A percentile compares a stretch with the other conserved stretches of the same genome.
These are phyloP conservation scores for Andinoacara biseriatus DNA, from an alignment of 2,113 vertebrate genomes.

Conservation along the genomic window DNA sequence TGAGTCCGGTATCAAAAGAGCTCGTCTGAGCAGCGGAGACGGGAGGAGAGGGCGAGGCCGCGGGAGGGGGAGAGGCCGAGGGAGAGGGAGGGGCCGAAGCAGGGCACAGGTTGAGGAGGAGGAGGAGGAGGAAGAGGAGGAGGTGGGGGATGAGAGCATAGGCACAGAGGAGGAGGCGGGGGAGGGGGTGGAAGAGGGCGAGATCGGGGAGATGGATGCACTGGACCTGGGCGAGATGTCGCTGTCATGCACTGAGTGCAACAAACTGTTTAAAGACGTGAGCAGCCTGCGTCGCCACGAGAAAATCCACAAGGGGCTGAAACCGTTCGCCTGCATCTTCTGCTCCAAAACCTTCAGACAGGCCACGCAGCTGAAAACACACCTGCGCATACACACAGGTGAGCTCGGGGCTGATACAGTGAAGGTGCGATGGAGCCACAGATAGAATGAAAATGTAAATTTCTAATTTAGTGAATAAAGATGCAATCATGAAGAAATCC, in stretches of 20 bases:
- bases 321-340: slow-evolving; percentile 94
- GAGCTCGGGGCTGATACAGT: slow-evolving; percentile 30
- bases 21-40: slow-evolving; percentile 14
- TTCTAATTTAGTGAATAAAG: neutral
- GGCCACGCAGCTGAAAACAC: slow-evolving; percentile 96
- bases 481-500: neutral
- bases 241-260: slow-evolving; percentile 89
- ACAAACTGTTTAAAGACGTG: slow-evolving; percentile 91
- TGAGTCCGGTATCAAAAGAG: slow-evolving; percentile 45
- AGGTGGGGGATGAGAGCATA: neutral
- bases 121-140: slow-evolving; percentile 10
- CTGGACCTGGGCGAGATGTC: slow-evolving; percentile 45
- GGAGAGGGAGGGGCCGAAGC: slow-evolving; percentile 4
- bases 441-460: neutral
- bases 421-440: neutral
- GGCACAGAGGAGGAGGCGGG: slow-evolving; percentile 75
- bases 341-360: slow-evolving; percentile 96
- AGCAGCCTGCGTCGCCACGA: slow-evolving; percentile 95
- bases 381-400: slow-evolving; percentile 98
- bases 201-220: slow-evolving; percentile 63
- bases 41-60: slow-evolving; percentile 60
- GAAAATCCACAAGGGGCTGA: slow-evolving; percentile 97
- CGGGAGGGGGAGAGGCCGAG: slow-evolving; percentile 35
- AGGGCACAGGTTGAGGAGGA: neutral
- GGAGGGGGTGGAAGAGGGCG: slow-evolving; percentile 78